phyloP scores from a whole-genome alignment of 2,113 vertebrate genomes.

The Helogale parvula region DNA sequence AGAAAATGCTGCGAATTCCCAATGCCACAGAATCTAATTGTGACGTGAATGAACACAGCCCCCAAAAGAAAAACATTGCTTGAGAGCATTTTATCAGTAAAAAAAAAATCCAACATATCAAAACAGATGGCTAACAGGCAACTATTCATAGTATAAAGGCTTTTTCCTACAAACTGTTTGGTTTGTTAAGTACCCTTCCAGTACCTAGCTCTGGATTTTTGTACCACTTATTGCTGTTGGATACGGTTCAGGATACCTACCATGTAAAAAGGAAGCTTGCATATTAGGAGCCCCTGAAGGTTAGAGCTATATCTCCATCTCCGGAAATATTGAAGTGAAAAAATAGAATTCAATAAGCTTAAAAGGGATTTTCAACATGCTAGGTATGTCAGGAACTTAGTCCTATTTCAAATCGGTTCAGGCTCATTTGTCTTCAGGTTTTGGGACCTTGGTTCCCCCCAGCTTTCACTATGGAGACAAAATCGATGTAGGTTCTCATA shows the following conservation, averaged over 20 bases:
- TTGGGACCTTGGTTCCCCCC: neutral
- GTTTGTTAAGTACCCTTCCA: constrained; percentile 44
- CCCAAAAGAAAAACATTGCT: neutral
- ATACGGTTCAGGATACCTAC: neutral
- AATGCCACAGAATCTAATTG: neutral
- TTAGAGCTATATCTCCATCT: neutral
- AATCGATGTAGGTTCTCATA: neutral
- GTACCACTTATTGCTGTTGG: constrained; percentile 1
- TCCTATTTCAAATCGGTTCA: neutral
- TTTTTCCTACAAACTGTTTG: constrained; percentile 37
- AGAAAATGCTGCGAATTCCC: constrained; percentile 26
- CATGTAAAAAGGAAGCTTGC: constrained; percentile 6
- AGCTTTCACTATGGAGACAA: neutral
- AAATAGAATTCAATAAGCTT: neutral
- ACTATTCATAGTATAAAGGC: constrained; percentile 42
- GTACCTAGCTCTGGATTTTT: constrained; percentile 41
- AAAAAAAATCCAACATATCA: constrained; percentile 35
- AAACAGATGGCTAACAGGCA: constrained; percentile 25
- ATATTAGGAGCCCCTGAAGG: neutral
- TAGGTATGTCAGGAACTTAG: neutral
- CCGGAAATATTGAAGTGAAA: neutral
- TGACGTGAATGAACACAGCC: neutral
- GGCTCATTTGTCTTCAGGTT: neutral
- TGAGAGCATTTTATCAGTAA: constrained; percentile 12
- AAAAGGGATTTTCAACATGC: neutral